Evolutionary conservation across 1,140 invertebrate species (phyloP), one percentile per base, ranked within the genome.

Genomic region (Leptinotarsa undecemlineata): DNA sequence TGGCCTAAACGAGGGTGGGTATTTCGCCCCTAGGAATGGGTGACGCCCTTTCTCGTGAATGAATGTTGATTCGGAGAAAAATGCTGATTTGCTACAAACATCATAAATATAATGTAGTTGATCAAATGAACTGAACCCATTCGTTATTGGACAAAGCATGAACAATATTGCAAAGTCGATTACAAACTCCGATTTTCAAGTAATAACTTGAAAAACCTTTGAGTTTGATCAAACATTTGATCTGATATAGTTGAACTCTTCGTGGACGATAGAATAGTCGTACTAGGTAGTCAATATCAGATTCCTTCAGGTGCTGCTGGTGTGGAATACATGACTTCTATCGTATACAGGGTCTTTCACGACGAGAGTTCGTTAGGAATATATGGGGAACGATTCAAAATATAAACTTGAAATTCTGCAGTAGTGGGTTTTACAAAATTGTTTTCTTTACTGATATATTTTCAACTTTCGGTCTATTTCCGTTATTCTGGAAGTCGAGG

Each of bases 271-370:
- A 74, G 48, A 15, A 42, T 75, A 6, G 68, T 70, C 17, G 75
- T 48, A 11, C 76, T 80, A 15, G 60, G 64, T 13, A 51, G 77
- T n/a, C 71, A 79, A 64, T 79, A 78, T 62, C 69, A 72, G 8
- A 78, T 77, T 3, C 73, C 73, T 13, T 19, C 74, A 20, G 77
- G 80, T 48, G 4, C 26, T 15, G 15, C 6, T 74, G 66, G 81
- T 85, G 15, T 85, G 82, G 4, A 86, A 86, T 72, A 79, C 81
- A 20, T 78, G 79, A 1, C 82, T 82, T 0, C 5, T 79, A 1
- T 84, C 85, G 15, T 86, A 85, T 63, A 79, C 79, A 6, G n/a
- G n/a, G n/a, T n/a, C n/a, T n/a, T n/a, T n/a, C n/a, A n/a, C n/a
- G n/a, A n/a, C n/a, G n/a, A n/a, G n/a, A n/a, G n/a, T n/a, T n/a